These are phyloP conservation scores for Ceyx margarethae DNA, from an alignment of 2,113 vertebrate species.

Conservation along the genomic window DNA sequence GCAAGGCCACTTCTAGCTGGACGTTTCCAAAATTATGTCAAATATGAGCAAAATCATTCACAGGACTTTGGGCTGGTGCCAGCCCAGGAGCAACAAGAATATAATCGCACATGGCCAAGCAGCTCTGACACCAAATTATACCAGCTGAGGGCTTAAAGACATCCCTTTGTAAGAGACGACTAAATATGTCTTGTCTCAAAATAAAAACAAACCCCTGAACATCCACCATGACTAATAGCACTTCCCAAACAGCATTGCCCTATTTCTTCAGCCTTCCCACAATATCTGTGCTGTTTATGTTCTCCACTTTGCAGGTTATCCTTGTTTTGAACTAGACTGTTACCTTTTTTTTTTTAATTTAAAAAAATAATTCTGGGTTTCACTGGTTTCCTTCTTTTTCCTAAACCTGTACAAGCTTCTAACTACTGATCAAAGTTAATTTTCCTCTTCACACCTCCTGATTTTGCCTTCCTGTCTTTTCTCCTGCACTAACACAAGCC, in stretches of 20 bases:
- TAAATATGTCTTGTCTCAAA: not conserved
- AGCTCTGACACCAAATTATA: not conserved
- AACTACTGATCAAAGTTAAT: not conserved
- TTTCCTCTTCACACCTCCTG: not conserved
- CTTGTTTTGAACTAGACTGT: conserved; percentile 6
- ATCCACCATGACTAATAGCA: not conserved
- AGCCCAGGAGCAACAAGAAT: not conserved
- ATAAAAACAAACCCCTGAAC: not conserved
- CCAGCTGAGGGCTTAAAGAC: not conserved
- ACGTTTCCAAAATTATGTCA: not conserved
- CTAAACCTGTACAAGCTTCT: not conserved
- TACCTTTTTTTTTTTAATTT: not conserved
- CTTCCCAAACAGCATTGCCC: conserved; percentile 14
- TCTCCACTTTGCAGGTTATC: conserved; percentile 23
- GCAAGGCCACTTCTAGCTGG: not conserved
- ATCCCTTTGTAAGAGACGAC: not conserved
- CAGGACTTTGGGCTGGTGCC: not conserved
- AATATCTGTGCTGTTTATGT: not conserved
- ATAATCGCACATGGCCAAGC: not conserved
- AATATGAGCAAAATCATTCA: accelerated
- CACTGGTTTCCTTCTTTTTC: not conserved
- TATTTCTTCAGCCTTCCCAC: conserved; percentile 31
- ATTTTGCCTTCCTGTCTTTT: not conserved
- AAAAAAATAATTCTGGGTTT: not conserved
- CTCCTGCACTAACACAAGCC: not conserved